Evolutionary conservation across 2,797 vertebrate species (phyloP), one percentile per base, ranked within the genome.

Genomic region (Lateolabrax maculatus): DNA sequence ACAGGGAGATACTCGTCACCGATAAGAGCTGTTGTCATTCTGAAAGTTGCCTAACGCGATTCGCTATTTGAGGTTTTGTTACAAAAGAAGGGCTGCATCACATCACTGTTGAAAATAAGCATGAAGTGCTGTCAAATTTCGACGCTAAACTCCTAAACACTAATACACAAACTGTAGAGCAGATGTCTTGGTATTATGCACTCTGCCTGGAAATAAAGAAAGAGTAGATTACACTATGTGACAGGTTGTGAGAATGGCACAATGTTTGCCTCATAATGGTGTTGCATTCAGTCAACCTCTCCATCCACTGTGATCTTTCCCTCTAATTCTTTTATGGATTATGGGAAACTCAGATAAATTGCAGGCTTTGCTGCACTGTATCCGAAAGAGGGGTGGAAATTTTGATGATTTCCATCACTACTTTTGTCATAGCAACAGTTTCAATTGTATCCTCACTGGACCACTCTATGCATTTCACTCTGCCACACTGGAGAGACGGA

Each of bases 381-480:
- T 60, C 5, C 1, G 0, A 9, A 52, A 13, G 25, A 55, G 31
- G 1, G 0, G 15, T 31, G 36, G 4, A 71, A 62, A 71, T 51
- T 36, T 51, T 48, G 25, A 23, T 36, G 0, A 36, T 74, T 90
- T 83, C 76, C 48, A 51, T 77, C 44, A 46, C 69, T 37, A 55
- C 76, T 80, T 89, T 90, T 91, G 79, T 88, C 41, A n/a, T 64
- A 68, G 77, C 84, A 91, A 81, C 71, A 65, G n/a, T 87, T 85
- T 91, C 62, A 87, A 93, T 77, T 82, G 84, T 89, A 89, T 90
- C 88, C 86, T 90, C 77, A 87, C 89, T 75, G 89, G 89, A 91
- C 91, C 86, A 71, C 79, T 88, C 61, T 80, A 61, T 91, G 80
- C 84, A 75, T 87, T 89, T 60, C 44, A 58, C 57, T 87, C 75